Evolutionary conservation across 2,113 vertebrate species (phyloP).

Genomic region (Lycaon pictus): DNA sequence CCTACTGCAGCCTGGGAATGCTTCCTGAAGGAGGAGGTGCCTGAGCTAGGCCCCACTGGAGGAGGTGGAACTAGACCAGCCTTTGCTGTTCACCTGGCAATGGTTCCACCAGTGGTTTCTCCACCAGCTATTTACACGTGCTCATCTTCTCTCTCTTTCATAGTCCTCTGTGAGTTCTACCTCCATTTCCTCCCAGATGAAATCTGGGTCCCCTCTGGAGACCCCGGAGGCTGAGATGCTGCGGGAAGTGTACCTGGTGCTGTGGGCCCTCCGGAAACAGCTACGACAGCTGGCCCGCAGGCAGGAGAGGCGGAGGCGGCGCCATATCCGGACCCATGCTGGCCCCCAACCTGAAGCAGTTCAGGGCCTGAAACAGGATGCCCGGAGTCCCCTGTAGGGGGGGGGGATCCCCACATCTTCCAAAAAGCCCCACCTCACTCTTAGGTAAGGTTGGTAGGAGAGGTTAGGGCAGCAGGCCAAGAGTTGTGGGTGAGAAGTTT

Average conservation of each 20-base stretch:
- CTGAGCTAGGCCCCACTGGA: background rate
- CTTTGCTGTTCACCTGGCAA: background rate
- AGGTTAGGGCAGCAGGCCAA: conserved; percentile 42
- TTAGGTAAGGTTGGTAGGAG: conserved; percentile 34
- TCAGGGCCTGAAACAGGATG: conserved; percentile 59
- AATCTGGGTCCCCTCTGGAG: conserved; percentile 33
- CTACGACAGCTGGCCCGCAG: conserved; percentile 64
- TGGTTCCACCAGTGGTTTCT: background rate
- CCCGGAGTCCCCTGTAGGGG: conserved; percentile 74
- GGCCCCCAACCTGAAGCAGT: background rate
- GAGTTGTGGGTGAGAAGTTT: conserved; percentile 44
- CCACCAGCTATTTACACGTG: background rate
- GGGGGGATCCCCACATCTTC: background rate
- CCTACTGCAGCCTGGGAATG: background rate
- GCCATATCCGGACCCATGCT: background rate
- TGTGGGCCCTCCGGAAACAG: conserved; percentile 75
- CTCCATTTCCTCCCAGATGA: conserved; percentile 57
- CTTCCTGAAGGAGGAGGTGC: background rate
- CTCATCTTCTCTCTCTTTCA: background rate
- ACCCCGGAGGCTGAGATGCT: conserved; percentile 70
- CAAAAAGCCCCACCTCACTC: conserved; percentile 32
- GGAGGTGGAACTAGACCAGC: background rate
- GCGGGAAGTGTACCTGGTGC: conserved; percentile 76
- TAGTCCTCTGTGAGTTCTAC: conserved; percentile 69
- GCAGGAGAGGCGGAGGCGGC: conserved; percentile 59